A percentile compares a stretch with the other conserved stretches of the same genome.
Conservation (phyloP, 2,797 vertebrate species). For the Hydrolagus colliei region DNA sequence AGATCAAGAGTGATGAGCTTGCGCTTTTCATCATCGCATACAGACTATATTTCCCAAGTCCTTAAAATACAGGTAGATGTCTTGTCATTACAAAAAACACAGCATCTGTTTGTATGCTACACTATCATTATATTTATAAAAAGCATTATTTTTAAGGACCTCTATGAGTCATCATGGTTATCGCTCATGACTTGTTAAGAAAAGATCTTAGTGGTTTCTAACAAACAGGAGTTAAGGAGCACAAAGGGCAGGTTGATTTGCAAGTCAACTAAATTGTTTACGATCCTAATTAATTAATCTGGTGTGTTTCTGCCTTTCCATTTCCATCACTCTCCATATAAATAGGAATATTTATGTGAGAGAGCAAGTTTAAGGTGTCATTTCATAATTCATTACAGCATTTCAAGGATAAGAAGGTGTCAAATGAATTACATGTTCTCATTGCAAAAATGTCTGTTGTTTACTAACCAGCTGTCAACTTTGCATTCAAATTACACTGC, state of each 20-base stretch:
- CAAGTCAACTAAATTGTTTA: not conserved
- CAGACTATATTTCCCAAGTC: too few relatives aligned
- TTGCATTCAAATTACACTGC: not conserved
- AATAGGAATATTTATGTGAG: not conserved
- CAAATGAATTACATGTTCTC: not conserved
- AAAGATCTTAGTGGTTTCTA: too few relatives aligned
- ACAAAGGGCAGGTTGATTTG: not conserved
- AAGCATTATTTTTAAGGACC: too few relatives aligned
- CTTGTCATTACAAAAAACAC: too few relatives aligned
- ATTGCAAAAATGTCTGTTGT: not conserved
- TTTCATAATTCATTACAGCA: not conserved
- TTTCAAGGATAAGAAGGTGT: too few relatives aligned
- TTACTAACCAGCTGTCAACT: not conserved
- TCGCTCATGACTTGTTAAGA: too few relatives aligned
- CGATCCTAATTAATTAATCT: not conserved
- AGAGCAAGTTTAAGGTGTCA: not conserved
- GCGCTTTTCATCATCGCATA: not conserved
- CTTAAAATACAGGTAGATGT: too few relatives aligned
- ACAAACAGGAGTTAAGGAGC: not conserved
- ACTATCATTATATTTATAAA: too few relatives aligned
- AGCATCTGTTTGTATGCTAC: too few relatives aligned
- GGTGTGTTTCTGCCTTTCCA: not conserved
- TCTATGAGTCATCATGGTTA: too few relatives aligned
- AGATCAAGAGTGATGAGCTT: not conserved
- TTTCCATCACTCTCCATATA: not conserved